Percentiles rank a stretch among this genome's conserved stretches.
Evolutionary conservation across 2,888 invertebrate genomes (phyloP).

Genomic region (Microctonus hyperodae): DNA sequence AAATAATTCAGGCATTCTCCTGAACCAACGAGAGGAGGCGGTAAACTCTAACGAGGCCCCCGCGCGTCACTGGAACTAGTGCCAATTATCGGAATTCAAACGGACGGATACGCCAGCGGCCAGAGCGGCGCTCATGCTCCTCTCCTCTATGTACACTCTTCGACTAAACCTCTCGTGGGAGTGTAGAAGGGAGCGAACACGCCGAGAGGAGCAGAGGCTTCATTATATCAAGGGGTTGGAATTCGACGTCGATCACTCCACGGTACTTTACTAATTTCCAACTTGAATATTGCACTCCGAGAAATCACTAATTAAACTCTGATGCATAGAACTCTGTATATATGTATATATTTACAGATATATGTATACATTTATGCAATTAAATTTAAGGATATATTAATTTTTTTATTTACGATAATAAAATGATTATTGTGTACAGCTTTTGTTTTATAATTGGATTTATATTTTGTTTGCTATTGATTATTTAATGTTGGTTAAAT

Average conservation of each 20-base stretch:
- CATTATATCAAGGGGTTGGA: conserved; percentile 42
- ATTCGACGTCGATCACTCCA: conserved; percentile 32
- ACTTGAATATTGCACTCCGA: conserved; percentile 26
- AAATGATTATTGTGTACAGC: too few relatives aligned
- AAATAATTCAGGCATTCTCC: conserved; percentile 62
- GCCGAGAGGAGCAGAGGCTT: conserved; percentile 28
- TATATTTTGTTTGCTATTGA: too few relatives aligned
- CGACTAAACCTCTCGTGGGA: conserved; percentile 22
- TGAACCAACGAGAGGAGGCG: conserved; percentile 39
- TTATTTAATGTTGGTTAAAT: too few relatives aligned
- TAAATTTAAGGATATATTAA: neutral
- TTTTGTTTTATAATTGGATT: neutral
- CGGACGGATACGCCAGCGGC: conserved; percentile 35
- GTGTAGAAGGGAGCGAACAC: neutral
- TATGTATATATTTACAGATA: neutral
- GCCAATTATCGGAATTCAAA: conserved; percentile 62
- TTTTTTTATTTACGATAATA: neutral
- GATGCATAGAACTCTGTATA: too few relatives aligned
- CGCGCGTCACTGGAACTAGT: conserved; percentile 49
- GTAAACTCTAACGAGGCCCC: conserved; percentile 55
- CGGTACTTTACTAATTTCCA: conserved; percentile 32
- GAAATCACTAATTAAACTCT: conserved; percentile 30
- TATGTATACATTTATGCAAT: neutral
- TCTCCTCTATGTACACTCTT: neutral
- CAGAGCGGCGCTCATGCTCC: neutral